Conservation (phyloP, 2,888 invertebrate genomes). For the Archips xylosteana region DNA sequence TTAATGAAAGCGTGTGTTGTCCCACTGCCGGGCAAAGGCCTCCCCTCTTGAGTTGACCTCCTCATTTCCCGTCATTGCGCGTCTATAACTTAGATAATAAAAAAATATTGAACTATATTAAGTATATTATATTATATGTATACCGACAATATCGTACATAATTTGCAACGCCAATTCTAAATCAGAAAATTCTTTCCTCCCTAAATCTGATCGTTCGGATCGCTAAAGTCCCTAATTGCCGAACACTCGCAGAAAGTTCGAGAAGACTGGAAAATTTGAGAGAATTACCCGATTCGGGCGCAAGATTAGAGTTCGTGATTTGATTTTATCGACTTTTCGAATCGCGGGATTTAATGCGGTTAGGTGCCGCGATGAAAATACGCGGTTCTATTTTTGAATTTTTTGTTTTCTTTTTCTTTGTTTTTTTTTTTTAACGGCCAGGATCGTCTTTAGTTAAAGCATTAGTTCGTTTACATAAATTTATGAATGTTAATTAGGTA, state of each 20-base stretch:
- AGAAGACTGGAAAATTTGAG: slow-evolving; percentile 42
- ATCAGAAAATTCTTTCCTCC: slow-evolving; percentile 31
- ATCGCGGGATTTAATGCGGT: slow-evolving; percentile 32
- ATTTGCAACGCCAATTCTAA: slow-evolving; percentile 25
- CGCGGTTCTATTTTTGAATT: slow-evolving; percentile 26
- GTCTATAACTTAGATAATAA: no score
- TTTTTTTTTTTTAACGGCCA: not conserved
- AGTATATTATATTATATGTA: no score
- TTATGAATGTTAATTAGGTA: no score
- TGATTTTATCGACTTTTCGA: slow-evolving; percentile 43
- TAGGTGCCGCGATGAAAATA: slow-evolving; percentile 22
- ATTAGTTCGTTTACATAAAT: not conserved
- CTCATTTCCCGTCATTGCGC: no score
- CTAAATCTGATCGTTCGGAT: slow-evolving; percentile 48
- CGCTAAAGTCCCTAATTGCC: slow-evolving; percentile 56
- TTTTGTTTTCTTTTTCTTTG: not conserved
- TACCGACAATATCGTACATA: slow-evolving; percentile 10
- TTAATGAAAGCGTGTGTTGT: no score
- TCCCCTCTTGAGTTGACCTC: no score
- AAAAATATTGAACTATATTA: not conserved
- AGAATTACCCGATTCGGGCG: slow-evolving; percentile 39
- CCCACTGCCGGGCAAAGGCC: no score
- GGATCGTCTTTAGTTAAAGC: slow-evolving; percentile 1
- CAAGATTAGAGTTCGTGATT: slow-evolving; percentile 42
- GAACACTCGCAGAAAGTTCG: slow-evolving; percentile 43